Percentiles rank a stretch among this genome's conserved stretches.
phyloP scores from a whole-genome alignment of 1,140 invertebrate species.

The Papilio aristodemus region DNA sequence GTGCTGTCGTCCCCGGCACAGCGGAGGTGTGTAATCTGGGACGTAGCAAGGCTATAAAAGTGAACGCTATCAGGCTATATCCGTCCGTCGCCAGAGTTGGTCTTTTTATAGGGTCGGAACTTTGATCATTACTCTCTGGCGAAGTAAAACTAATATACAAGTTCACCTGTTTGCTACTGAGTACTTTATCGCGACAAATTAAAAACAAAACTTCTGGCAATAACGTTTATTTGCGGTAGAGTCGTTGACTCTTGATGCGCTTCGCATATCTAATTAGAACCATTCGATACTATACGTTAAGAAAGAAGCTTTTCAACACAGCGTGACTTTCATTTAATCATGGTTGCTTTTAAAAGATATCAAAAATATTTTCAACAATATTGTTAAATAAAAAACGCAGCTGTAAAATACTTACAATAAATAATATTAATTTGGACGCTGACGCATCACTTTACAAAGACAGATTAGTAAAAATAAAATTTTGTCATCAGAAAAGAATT shows the following conservation, averaged over 20 bases:
- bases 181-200: slow-evolving; percentile 17
- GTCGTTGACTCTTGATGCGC: neutral
- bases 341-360: too few relatives aligned
- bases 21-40: slow-evolving; percentile 9
- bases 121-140: slow-evolving; percentile 22
- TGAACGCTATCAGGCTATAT: slow-evolving; percentile 21
- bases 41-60: slow-evolving; percentile 11
- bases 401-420: too few relatives aligned
- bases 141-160: slow-evolving; percentile 11
- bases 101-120: slow-evolving; percentile 24
- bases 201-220: slow-evolving; percentile 21
- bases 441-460: too few relatives aligned
- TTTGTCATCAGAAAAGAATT: neutral
- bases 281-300: neutral
- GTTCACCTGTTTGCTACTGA: slow-evolving; percentile 10
- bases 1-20: neutral
- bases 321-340: too few relatives aligned
- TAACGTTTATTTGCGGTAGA: slow-evolving; percentile 13
- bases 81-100: slow-evolving; percentile 21
- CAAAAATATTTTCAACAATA: too few relatives aligned
- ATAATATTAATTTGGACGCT: too few relatives aligned
- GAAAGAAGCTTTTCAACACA: too few relatives aligned
- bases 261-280: slow-evolving; percentile 4
- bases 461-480: too few relatives aligned
- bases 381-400: too few relatives aligned